A percentile compares a stretch with the other conserved stretches of the same genome.
phyloP scores from a whole-genome alignment of 2,888 invertebrate species.

The Brachyopa scutellaris region DNA sequence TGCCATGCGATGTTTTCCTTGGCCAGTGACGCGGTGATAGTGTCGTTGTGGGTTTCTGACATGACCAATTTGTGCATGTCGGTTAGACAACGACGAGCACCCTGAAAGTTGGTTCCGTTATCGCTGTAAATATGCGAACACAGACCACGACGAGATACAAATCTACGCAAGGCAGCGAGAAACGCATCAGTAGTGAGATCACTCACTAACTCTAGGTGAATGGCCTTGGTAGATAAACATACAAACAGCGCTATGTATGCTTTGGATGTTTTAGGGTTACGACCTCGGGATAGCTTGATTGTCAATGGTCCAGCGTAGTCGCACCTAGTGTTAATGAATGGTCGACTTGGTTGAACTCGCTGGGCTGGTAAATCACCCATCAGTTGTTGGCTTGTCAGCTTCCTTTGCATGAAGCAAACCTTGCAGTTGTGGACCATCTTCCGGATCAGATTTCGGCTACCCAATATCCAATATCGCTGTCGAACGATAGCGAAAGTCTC shows the following conservation, averaged over 20 bases:
- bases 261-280: slow-evolving; percentile 35
- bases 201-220: too few relatives aligned
- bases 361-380: too few relatives aligned
- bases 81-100: too few relatives aligned
- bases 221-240: too few relatives aligned
- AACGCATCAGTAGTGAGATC: too few relatives aligned
- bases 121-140: slow-evolving; percentile 53
- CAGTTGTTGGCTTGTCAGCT: slow-evolving; percentile 20
- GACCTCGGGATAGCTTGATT: slow-evolving; percentile 13
- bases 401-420: slow-evolving; percentile 34
- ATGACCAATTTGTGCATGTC: slow-evolving; percentile 48
- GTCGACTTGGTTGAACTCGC: too few relatives aligned
- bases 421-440: too few relatives aligned
- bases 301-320: slow-evolving; percentile 37
- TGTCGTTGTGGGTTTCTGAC: slow-evolving; percentile 34
- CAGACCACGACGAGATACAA: slow-evolving; percentile 45
- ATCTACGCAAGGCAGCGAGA: too few relatives aligned
- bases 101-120: slow-evolving; percentile 64
- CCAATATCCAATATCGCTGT: too few relatives aligned
- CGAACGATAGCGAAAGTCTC: too few relatives aligned
- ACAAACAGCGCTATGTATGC: slow-evolving; percentile 33
- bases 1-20: slow-evolving; percentile 55
- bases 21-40: slow-evolving; percentile 41
- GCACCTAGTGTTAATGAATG: neutral
- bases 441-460: too few relatives aligned